Evolutionary conservation across 1,140 invertebrate species (phyloP).

Genomic region (Procambarus clarkii): DNA sequence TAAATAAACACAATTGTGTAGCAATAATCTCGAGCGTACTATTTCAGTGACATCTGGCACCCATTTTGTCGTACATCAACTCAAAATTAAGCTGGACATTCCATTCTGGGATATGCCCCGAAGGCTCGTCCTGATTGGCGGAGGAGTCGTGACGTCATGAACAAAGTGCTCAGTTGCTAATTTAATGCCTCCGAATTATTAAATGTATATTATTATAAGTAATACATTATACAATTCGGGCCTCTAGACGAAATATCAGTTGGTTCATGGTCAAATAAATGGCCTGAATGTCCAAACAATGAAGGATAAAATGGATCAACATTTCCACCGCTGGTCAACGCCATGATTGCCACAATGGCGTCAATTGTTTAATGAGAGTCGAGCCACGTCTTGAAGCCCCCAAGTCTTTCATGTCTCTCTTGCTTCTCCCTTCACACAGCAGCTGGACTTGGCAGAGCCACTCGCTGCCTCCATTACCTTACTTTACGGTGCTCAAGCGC

Average conservation of each 20-base stretch:
- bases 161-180: background rate
- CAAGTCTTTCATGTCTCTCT: conserved; percentile 3
- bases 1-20: background rate
- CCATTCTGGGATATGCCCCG: background rate
- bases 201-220: background rate
- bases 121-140: conserved; percentile 3
- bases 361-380: conserved; percentile 9
- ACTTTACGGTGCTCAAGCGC: background rate
- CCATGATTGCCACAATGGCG: conserved; percentile 1
- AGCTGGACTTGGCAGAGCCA: background rate
- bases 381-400: background rate
- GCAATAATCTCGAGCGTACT: background rate
- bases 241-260: background rate
- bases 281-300: background rate
- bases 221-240: background rate
- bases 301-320: background rate
- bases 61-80: background rate
- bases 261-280: background rate
- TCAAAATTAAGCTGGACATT: background rate
- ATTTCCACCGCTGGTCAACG: background rate
- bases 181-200: background rate
- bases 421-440: background rate
- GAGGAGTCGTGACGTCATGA: background rate
- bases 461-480: background rate
- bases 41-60: background rate